These are phyloP conservation scores for Ophion slaviceki DNA, from an alignment of 2,888 invertebrate species.

Conservation along the genomic window DNA sequence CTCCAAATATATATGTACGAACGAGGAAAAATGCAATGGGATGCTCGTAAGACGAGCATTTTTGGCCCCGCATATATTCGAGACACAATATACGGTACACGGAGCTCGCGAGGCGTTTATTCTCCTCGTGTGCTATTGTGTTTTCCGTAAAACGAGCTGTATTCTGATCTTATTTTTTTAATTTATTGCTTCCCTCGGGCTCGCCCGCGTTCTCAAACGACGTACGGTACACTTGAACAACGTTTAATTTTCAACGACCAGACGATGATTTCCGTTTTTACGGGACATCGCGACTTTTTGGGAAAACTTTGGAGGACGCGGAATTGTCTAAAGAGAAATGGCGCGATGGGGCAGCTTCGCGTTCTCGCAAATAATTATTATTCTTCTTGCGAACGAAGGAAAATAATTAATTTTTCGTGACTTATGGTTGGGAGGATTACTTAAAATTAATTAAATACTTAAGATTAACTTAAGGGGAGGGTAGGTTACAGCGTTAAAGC, in stretches of 20 bases:
- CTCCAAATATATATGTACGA: conserved; percentile 14
- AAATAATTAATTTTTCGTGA: neutral
- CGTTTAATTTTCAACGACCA: neutral
- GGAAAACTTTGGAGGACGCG: neutral
- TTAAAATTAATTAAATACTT: no score
- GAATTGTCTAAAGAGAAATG: neutral
- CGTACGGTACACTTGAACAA: conserved; percentile 5
- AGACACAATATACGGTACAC: conserved; percentile 20
- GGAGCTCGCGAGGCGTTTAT: conserved; percentile 34
- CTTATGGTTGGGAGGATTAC: neutral
- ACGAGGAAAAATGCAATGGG: conserved; percentile 39
- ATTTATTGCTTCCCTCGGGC: neutral
- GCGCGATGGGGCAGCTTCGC: neutral
- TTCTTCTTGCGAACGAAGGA: neutral
- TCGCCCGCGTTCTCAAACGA: conserved; percentile 10
- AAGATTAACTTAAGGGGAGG: no score
- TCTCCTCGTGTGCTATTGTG: conserved; percentile 18
- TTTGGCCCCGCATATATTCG: conserved; percentile 29
- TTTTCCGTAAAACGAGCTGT: conserved; percentile 14
- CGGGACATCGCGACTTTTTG: neutral
- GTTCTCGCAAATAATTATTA: neutral
- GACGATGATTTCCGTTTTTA: neutral
- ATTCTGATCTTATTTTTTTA: conserved; percentile 12
- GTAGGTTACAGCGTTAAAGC: no score
- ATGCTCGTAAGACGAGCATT: conserved; percentile 47